Base-by-base conservation (phyloP, 1,140 invertebrate species). In the Spodoptera frugiperda region DNA sequence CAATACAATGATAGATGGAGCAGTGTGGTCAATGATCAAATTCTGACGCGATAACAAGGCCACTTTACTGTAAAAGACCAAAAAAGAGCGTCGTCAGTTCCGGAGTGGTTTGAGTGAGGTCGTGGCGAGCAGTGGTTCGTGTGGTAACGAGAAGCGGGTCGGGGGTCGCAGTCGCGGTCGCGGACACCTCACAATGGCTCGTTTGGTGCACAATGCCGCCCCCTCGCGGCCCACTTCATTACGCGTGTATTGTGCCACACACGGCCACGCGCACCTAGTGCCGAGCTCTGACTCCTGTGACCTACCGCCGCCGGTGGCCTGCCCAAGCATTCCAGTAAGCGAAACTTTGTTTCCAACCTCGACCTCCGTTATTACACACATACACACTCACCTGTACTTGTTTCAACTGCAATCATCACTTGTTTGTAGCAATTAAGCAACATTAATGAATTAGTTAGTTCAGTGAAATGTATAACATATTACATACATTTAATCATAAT, bases 171-270 rank as follows among this genome's bases (percentile, higher is more conserved):
- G 77, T 77, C 78, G 81, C 83, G 67, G 74, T 59, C 65, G 73
- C 63, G 57, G 65, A 68, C 70, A 68, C 39, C 72, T 77, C 77
- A 92, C 90, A 93, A 92, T 91, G 87, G 83, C 87, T 91, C 89
- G 89, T 92, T 91, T 92, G 89, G 85, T 25, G 76, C 82, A 91
- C 89, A 93, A 92, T 91, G 84, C 90, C 89, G 90, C 91, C 88
- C 89, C 89, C 89, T 89, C 87, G 85, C 85, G 84, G 83, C 87
- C 89, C 88, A 93, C 90, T 92, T 93, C 91, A 93, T 93, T 93
- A 93, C 91, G 90, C 91, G 86, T 76, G 84, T 86, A 92, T 93
- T 92, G 91, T 93, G 77, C 82, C 67, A 71, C 63, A 71, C 74
- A 53, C 51, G 76, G 78, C 65, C 83, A 87, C 84, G 82, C 85